Conservation (phyloP, 2,797 vertebrate species). For the Gallinago stenura region DNA sequence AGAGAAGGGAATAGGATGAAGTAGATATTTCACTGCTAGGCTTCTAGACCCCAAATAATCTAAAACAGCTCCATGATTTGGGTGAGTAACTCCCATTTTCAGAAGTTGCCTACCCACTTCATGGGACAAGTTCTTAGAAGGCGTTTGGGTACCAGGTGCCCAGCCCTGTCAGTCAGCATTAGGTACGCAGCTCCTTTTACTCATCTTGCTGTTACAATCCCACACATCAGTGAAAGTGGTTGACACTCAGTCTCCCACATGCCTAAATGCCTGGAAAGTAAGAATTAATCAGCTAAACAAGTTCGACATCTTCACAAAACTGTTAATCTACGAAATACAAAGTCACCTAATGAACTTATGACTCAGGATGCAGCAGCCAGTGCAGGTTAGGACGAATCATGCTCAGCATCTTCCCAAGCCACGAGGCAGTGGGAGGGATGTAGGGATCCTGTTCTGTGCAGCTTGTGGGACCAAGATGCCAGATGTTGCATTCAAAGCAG, state of each 20-base stretch:
- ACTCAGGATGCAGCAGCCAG: not conserved
- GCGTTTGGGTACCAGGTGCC: not conserved
- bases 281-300: not conserved
- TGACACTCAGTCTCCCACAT: not conserved
- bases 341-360: not conserved
- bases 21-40: not conserved
- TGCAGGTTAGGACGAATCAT: not conserved
- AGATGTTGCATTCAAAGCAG: not conserved
- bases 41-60: not conserved
- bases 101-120: not conserved
- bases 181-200: not conserved
- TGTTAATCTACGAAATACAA: not conserved
- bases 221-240: not conserved
- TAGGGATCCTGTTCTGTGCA: not conserved
- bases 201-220: not conserved
- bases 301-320: not conserved
- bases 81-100: not conserved
- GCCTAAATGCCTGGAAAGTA: not conserved
- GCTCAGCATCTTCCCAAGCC: not conserved
- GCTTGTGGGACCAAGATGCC: accelerated
- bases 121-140: not conserved
- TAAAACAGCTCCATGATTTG: not conserved
- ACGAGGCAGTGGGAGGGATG: not conserved
- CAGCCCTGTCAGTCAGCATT: not conserved
- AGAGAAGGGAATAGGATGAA: not conserved